phyloP scores from a whole-genome alignment of 2,797 vertebrate genomes.

The Kryptopterus vitreolus region DNA sequence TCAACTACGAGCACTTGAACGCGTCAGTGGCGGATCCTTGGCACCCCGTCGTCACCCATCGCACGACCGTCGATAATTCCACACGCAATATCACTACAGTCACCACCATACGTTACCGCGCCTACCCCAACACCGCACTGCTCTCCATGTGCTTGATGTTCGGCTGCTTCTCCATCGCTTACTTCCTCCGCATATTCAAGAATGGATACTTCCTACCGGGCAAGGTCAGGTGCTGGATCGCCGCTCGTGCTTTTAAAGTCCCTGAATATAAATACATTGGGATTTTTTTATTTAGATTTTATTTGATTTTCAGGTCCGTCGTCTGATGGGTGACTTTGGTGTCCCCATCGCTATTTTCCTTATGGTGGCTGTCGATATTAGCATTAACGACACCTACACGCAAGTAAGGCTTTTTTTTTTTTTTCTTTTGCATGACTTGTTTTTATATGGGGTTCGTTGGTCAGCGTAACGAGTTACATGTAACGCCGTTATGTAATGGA shows the following conservation, averaged over 20 bases:
- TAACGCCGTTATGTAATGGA: too few species aligned
- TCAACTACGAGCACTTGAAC: slow-evolving; percentile 56
- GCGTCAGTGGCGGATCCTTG: slow-evolving; percentile 63
- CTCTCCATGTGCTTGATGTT: slow-evolving; percentile 89
- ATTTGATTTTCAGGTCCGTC: slow-evolving; percentile 77
- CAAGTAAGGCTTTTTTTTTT: too few species aligned
- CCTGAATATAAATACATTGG: too few species aligned
- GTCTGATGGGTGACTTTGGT: slow-evolving; percentile 95
- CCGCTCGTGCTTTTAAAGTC: neutral
- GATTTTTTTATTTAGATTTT: neutral
- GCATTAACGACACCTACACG: slow-evolving; percentile 83
- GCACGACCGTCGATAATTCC: slow-evolving; percentile 59
- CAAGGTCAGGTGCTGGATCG: slow-evolving; percentile 68
- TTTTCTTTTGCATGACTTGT: neutral
- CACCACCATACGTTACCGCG: slow-evolving; percentile 48
- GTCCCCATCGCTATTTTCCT: slow-evolving; percentile 94
- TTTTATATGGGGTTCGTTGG: neutral
- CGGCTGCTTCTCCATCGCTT: slow-evolving; percentile 84
- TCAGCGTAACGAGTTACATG: neutral
- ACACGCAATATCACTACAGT: slow-evolving; percentile 65
- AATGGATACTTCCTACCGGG: slow-evolving; percentile 88
- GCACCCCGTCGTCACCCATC: slow-evolving; percentile 60
- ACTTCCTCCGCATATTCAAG: slow-evolving; percentile 85
- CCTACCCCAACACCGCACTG: slow-evolving; percentile 78
- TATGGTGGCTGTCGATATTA: slow-evolving; percentile 84